phyloP scores from a whole-genome alignment of 2,113 vertebrate genomes.

The Capricornis sumatraensis region DNA sequence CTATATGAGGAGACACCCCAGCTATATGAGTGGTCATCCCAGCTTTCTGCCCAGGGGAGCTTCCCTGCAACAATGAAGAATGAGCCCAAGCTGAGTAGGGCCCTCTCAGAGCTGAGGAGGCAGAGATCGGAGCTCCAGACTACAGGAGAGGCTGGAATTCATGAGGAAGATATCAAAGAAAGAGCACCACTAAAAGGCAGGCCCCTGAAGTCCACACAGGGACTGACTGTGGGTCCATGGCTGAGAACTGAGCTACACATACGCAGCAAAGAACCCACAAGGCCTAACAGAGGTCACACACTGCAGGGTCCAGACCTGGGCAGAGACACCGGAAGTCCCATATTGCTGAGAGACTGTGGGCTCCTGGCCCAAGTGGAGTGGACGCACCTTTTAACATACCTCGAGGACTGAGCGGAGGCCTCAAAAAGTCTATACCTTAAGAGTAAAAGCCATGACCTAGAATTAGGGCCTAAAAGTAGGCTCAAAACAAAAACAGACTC shows the following conservation, averaged over 20 bases:
- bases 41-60: background rate
- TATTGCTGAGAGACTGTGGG: background rate
- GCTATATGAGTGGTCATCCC: background rate
- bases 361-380: background rate
- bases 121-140: background rate
- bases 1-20: background rate
- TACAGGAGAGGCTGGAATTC: background rate
- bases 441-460: background rate
- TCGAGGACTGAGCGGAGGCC: background rate
- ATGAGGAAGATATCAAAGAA: background rate
- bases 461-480: background rate
- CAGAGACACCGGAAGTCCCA: background rate
- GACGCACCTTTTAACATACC: background rate
- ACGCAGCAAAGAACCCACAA: background rate
- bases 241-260: background rate
- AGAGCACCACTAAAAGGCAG: background rate
- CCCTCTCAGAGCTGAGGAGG: background rate
- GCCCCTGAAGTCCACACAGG: background rate
- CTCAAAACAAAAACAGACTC: background rate
- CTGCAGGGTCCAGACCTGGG: background rate
- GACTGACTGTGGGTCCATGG: background rate
- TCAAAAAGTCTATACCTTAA: background rate
- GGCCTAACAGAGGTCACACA: background rate
- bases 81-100: background rate
- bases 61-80: background rate